Evolutionary conservation across 2,113 vertebrate species (phyloP), one percentile per base, ranked within the genome.

Genomic region (Corythoichthys haematopterus): DNA sequence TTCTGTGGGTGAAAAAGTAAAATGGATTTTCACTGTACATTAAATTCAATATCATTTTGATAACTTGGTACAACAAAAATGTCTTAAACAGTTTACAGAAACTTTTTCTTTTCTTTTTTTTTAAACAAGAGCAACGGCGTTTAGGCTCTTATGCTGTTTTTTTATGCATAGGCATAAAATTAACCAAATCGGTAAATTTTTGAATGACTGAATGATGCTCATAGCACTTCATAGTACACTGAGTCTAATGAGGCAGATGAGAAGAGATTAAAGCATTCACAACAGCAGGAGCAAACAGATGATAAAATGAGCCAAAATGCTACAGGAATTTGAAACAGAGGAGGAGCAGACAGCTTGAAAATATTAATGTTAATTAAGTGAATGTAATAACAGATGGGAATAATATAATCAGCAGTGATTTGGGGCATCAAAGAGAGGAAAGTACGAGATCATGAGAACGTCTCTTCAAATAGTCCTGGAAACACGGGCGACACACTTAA

Each of bases 381-480:
- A 65, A 71, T 70, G 72, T 75, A 62, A 68, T 33, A 10, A 16
- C 46, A 65, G 70, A 69, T 66, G 70, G 69, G 81, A 83, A 73
- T 68, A 71, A 76, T 69, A 40, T 71, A 76, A 79, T 80, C 61
- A 74, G 50, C 51, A 48, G 72, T 76, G 64, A 70, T 84, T 85
- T 74, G 51, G 57, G 74, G 68, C 71, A 56, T 46, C 64, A 53
- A 65, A 36, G 69, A 53, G 12, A 57, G 13, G 46, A 7, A 35
- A 16, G 43, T 82, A 75, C 66, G 70, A 62, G 69, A 37, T 55
- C 14, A 2, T 0, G 9, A 67, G 68, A 64, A 78, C 73, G 69
- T 78, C n/a, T 74, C 72, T 65, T 70, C 81, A 84, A 88, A 85
- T 69, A 86, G 79, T 80, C 6, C 76, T 67, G 74, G 74, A 80